These are phyloP conservation scores for Urosaurus nigricauda DNA, from an alignment of 2,797 vertebrate genomes.

Conservation along the genomic window DNA sequence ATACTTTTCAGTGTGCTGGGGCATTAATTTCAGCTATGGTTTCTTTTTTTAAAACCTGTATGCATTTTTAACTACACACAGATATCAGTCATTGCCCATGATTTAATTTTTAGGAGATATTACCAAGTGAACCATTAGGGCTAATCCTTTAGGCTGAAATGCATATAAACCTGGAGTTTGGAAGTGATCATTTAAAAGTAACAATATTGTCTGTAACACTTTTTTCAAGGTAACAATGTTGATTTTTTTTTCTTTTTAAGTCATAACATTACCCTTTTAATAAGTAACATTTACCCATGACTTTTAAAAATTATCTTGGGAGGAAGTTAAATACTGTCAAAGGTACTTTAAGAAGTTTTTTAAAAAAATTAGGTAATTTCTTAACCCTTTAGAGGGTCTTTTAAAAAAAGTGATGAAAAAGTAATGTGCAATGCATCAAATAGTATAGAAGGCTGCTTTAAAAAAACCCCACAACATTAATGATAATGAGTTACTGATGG, in stretches of 20 bases:
- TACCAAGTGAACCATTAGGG: constrained; percentile 2
- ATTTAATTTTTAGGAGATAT: neutral
- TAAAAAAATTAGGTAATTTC: too few relatives aligned
- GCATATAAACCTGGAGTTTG: neutral
- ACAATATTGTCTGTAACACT: too few relatives aligned
- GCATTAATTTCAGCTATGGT: neutral
- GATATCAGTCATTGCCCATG: neutral
- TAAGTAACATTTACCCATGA: neutral
- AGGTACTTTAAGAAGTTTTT: neutral
- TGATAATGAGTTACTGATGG: neutral
- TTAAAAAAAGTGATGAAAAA: neutral
- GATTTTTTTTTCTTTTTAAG: too few relatives aligned
- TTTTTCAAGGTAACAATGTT: too few relatives aligned
- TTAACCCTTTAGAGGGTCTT: neutral
- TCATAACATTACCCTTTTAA: too few relatives aligned
- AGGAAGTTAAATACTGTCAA: neutral
- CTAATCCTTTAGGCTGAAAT: constrained; percentile 23
- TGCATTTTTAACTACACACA: neutral
- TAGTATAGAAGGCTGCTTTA: neutral
- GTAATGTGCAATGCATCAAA: neutral
- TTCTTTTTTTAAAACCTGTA: constrained; percentile 2
- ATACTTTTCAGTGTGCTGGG: neutral
- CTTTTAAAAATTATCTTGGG: neutral
- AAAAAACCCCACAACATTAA: neutral
- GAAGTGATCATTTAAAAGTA: too few relatives aligned